Conservation (phyloP, 1,140 invertebrate genomes). For the Drosophila subpulchrella region DNA sequence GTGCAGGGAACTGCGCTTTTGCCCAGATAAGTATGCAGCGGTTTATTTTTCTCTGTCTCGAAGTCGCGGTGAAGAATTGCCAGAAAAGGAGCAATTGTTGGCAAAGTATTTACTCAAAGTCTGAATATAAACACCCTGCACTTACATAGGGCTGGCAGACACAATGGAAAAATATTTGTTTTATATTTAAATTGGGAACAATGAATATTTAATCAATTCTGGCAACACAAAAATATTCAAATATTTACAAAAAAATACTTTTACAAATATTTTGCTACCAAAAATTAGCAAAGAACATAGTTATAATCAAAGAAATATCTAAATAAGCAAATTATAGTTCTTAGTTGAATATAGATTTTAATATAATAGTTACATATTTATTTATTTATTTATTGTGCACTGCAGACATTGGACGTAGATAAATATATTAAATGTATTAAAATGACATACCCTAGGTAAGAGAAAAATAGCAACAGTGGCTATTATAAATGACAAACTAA, state of each 20-base stretch:
- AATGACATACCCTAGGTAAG: neutral
- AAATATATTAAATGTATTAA: no score
- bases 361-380: no score
- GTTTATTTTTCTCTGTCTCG: slow-evolving; percentile 43
- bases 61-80: slow-evolving; percentile 30
- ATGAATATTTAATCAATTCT: neutral
- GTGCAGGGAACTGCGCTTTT: slow-evolving; percentile 45
- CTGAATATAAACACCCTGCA: slow-evolving; percentile 1
- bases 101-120: neutral
- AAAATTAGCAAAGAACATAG: no score
- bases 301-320: no score
- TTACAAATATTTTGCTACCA: neutral
- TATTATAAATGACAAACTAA: slow-evolving; percentile 64
- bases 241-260: no score
- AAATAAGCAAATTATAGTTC: no score
- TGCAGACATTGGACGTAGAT: no score
- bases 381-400: no score
- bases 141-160: neutral
- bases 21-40: slow-evolving; percentile 44
- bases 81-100: slow-evolving; percentile 19
- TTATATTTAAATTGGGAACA: neutral
- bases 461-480: neutral
- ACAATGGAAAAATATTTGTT: neutral
- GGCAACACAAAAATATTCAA: no score
- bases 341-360: no score